Conservation (phyloP, 2,888 invertebrate species). For the Drosophila paramelanica region DNA sequence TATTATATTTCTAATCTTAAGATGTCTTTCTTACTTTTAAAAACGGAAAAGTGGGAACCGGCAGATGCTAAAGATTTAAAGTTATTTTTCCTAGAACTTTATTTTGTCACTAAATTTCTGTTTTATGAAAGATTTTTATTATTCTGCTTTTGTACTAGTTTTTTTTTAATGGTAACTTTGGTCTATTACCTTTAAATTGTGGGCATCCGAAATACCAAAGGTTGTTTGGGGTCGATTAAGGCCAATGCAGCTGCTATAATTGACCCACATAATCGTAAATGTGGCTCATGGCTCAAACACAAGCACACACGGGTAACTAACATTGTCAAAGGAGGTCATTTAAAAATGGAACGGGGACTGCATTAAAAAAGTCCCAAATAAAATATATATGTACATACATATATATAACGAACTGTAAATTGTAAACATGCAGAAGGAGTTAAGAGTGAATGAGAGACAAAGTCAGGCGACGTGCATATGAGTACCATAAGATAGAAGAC, state of each 20-base stretch:
- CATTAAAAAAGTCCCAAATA: conserved; percentile 22
- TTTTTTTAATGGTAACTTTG: neutral
- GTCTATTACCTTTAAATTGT: neutral
- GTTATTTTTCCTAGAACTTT: neutral
- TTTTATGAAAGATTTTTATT: too few species aligned
- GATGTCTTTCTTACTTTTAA: neutral
- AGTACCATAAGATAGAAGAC: neutral
- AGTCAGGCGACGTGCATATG: conserved; percentile 6
- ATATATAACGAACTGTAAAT: conserved; percentile 30
- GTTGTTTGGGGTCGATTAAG: neutral
- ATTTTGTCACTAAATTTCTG: neutral
- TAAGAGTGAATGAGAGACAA: conserved; percentile 9
- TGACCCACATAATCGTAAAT: conserved; percentile 48
- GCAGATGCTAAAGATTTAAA: too few species aligned
- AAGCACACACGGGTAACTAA: neutral
- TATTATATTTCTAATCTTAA: neutral
- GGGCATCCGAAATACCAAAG: neutral
- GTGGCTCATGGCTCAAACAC: conserved; percentile 15
- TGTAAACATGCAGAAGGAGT: conserved; percentile 33
- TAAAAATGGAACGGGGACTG: conserved; percentile 17
- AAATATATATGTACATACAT: conserved; percentile 3
- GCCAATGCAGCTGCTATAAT: conserved; percentile 13
- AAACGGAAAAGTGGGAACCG: neutral
- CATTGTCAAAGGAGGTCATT: conserved; percentile 22
- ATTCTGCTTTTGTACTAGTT: too few species aligned